Conservation (phyloP, 2,797 vertebrate species). For the Acridotheres tristis region DNA sequence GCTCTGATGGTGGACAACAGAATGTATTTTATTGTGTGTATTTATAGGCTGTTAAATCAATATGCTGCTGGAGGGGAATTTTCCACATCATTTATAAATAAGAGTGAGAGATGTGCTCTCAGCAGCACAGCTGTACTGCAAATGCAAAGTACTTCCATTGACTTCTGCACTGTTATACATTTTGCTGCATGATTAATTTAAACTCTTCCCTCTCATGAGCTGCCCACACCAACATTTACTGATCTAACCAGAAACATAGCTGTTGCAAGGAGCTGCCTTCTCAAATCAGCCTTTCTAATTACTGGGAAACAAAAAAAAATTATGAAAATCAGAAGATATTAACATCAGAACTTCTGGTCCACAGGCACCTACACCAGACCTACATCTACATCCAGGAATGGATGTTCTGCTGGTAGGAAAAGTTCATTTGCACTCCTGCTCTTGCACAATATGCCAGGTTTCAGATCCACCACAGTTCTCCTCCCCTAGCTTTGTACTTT, state of each 20-base stretch:
- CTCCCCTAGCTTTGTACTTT: neutral
- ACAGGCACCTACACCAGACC: neutral
- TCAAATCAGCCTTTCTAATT: neutral
- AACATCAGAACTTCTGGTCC: neutral
- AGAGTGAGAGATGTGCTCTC: neutral
- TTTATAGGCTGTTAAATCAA: conserved; percentile 40
- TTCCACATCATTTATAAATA: conserved; percentile 55
- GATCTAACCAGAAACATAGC: neutral
- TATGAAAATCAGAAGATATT: neutral
- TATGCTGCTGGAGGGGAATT: conserved; percentile 45
- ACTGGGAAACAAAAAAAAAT: neutral
- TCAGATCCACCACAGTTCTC: neutral
- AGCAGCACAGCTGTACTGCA: neutral
- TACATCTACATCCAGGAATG: neutral
- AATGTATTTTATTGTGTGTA: neutral
- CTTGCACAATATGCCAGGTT: neutral
- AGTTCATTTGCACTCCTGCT: neutral
- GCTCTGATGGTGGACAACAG: neutral
- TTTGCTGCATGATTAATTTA: conserved; percentile 39
- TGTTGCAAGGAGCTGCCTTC: neutral
- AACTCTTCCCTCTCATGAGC: neutral
- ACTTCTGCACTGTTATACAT: conserved; percentile 3
- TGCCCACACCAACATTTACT: neutral
- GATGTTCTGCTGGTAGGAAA: neutral
- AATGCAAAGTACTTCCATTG: conserved; percentile 40